phyloP scores from a whole-genome alignment of 2,113 vertebrate genomes.

The Mus musculus region GRCm39 chr9:14759001-14759500 shows the following conservation, averaged over 20 bases:
- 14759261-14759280: slow-evolving; percentile 43
- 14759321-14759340: neutral
- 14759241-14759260: neutral
- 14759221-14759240: neutral
- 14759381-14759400: neutral
- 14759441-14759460: neutral
- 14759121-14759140: slow-evolving; percentile 52
- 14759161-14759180: slow-evolving; percentile 38
- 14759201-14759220: neutral
- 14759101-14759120: slow-evolving; percentile 3
- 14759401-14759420: neutral
- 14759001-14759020: neutral
- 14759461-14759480: neutral
- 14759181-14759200: slow-evolving; percentile 40
- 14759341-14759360: neutral
- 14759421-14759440: neutral
- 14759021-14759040: slow-evolving; percentile 54
- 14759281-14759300: neutral
- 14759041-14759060: slow-evolving; percentile 53
- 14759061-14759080: slow-evolving; percentile 58
- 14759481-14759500: no score
- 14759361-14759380: neutral
- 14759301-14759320: neutral
- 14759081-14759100: slow-evolving; percentile 58
- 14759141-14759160: slow-evolving; percentile 22